Evolutionary conservation across 2,888 invertebrate genomes (phyloP).

Genomic region (Caenorhabditis imperialis): DNA sequence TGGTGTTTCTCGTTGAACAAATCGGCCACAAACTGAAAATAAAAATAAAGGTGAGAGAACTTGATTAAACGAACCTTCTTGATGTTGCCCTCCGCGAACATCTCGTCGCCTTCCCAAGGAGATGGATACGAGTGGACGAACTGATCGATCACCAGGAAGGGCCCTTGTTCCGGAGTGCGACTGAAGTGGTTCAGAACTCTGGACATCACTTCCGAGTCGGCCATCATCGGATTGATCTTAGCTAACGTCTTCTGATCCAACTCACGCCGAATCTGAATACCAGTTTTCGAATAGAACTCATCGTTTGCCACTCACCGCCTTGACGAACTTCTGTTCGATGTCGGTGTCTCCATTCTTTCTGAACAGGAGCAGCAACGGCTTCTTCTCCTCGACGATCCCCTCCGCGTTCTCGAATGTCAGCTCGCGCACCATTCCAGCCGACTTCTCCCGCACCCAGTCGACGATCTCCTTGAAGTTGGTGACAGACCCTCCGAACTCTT

Average conservation of each 20-base stretch:
- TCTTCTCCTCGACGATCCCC: constrained; percentile 36
- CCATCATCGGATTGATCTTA: constrained; percentile 15
- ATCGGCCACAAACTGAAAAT: constrained; percentile 47
- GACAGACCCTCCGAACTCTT: constrained; percentile 22
- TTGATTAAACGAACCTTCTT: constrained; percentile 13
- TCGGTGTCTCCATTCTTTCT: constrained; percentile 8
- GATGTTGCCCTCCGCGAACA: constrained; percentile 33
- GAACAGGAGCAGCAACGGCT: constrained; percentile 36
- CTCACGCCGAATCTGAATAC: constrained; percentile 31
- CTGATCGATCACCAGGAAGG: constrained; percentile 42
- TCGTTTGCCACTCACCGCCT: constrained; percentile 13
- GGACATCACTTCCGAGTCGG: constrained; percentile 21
- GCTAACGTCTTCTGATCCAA: not conserved
- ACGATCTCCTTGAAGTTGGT: constrained; percentile 34
- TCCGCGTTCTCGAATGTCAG: constrained; percentile 45
- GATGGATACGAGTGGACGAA: constrained; percentile 34
- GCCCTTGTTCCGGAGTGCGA: constrained; percentile 9
- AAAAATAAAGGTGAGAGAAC: too few relatives aligned
- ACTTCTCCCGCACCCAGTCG: constrained; percentile 25
- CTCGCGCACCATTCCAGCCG: constrained; percentile 28
- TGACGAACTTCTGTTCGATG: constrained; percentile 20
- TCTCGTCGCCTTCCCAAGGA: constrained; percentile 31
- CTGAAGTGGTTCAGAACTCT: constrained; percentile 12
- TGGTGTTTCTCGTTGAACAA: constrained; percentile 32
- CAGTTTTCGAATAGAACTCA: not conserved